Conservation (phyloP, 1,140 invertebrate species). For the Anastrepha ludens region DNA sequence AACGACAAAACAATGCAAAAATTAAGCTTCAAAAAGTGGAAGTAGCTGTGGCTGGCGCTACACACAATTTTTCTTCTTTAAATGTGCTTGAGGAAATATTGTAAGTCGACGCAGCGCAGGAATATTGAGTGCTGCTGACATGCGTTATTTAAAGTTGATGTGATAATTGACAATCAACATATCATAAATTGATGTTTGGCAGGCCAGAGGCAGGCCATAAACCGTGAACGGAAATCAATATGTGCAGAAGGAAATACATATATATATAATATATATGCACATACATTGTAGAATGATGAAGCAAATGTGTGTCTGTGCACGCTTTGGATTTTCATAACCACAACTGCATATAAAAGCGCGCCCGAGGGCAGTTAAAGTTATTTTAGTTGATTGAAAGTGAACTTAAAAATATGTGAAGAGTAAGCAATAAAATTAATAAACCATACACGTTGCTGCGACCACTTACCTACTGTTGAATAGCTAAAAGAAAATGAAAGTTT, state of each 20-base stretch:
- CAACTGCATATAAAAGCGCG: constrained; percentile 44
- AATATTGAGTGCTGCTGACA: constrained; percentile 1
- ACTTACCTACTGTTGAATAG: neutral
- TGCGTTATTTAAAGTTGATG: constrained; percentile 56
- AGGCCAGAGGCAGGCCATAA: neutral
- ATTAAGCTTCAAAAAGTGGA: neutral
- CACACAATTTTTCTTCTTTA: neutral
- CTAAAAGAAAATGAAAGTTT: constrained; percentile 50
- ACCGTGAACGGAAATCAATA: neutral
- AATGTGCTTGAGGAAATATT: neutral
- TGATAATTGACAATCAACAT: constrained; percentile 56
- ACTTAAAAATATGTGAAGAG: constrained; percentile 40
- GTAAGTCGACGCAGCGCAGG: neutral
- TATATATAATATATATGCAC: neutral
- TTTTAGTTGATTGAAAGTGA: constrained; percentile 51
- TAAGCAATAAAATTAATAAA: constrained; percentile 50
- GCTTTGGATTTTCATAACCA: constrained; percentile 6
- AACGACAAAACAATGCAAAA: neutral
- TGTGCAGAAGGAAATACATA: constrained; percentile 1
- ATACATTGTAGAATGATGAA: neutral
- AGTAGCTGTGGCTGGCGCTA: too few relatives aligned
- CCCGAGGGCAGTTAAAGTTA: neutral
- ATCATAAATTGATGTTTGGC: constrained; percentile 52
- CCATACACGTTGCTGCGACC: neutral
- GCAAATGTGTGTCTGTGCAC: neutral